Evolutionary conservation across 2,888 invertebrate species (phyloP).

Genomic region (Calliphora vomitoria): DNA sequence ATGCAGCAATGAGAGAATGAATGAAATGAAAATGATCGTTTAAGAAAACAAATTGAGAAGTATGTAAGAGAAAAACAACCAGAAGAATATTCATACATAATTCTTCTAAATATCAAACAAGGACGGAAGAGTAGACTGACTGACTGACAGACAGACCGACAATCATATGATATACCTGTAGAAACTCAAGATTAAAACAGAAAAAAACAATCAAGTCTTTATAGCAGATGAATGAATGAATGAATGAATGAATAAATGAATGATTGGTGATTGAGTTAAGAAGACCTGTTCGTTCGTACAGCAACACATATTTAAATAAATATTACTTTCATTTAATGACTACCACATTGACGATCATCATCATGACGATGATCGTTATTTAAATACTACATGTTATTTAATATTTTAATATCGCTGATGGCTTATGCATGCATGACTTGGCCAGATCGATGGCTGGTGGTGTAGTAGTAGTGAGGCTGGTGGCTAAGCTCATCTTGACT

Average conservation of each 20-base stretch:
- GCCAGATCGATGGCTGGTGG: background rate
- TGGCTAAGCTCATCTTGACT: constrained; percentile 71
- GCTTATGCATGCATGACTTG: constrained; percentile 36
- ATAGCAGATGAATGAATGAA: constrained; percentile 10
- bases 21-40: constrained; percentile 65
- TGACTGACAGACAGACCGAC: background rate
- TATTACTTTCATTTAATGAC: constrained; percentile 68
- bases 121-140: constrained; percentile 4
- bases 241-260: constrained; percentile 37
- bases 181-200: background rate
- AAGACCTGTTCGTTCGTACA: constrained; percentile 50
- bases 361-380: constrained; percentile 36
- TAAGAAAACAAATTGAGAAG: constrained; percentile 58
- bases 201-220: constrained; percentile 27
- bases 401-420: constrained; percentile 47
- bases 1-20: constrained; percentile 47
- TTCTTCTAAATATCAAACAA: constrained; percentile 9
- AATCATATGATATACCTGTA: background rate
- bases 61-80: constrained; percentile 11
- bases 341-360: constrained; percentile 22
- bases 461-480: constrained; percentile 9
- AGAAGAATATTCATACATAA: constrained; percentile 64
- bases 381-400: constrained; percentile 59
- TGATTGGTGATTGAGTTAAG: constrained; percentile 54
- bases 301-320: constrained; percentile 29